Conservation (phyloP, 2,113 vertebrate genomes). For the Perognathus longimembris region DNA sequence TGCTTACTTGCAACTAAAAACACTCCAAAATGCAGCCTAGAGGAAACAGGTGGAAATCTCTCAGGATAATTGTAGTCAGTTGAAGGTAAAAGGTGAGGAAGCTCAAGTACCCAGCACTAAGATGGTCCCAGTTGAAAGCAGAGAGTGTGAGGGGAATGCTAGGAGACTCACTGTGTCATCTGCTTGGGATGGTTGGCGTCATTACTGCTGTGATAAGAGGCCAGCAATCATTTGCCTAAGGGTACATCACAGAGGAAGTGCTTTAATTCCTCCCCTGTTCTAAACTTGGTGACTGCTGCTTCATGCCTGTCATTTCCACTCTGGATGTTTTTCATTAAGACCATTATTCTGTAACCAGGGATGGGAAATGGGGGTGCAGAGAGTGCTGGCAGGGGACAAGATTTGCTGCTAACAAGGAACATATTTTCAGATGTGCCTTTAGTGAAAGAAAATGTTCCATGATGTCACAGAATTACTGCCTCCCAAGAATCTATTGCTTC, state of each 20-base stretch:
- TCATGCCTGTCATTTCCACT: slow-evolving; percentile 48
- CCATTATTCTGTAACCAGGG: slow-evolving; percentile 21
- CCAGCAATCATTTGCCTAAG: not conserved
- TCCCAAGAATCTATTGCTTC: slow-evolving; percentile 31
- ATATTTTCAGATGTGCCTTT: slow-evolving; percentile 59
- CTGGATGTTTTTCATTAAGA: slow-evolving; percentile 63
- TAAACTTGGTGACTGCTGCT: not conserved
- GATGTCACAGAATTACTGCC: slow-evolving; percentile 1
- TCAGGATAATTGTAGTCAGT: not conserved
- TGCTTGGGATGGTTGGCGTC: not conserved
- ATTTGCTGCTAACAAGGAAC: slow-evolving; percentile 48
- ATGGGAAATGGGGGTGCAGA: slow-evolving; percentile 19
- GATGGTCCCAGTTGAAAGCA: not conserved
- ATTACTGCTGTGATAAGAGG: not conserved
- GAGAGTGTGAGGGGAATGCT: not conserved
- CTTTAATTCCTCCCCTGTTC: not conserved
- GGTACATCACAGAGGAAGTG: not conserved
- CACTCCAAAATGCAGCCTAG: not conserved
- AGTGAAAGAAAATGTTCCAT: slow-evolving; percentile 56
- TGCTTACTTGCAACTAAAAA: not conserved
- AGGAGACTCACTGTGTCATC: not conserved
- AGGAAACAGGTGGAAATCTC: not conserved
- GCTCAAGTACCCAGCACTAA: not conserved
- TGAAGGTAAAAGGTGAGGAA: not conserved
- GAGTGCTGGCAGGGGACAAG: slow-evolving; percentile 2